Percentiles rank a stretch among this genome's conserved stretches.
These are phyloP conservation scores for Alcis repandata DNA, from an alignment of 2,888 invertebrate genomes.

Conservation along the genomic window DNA sequence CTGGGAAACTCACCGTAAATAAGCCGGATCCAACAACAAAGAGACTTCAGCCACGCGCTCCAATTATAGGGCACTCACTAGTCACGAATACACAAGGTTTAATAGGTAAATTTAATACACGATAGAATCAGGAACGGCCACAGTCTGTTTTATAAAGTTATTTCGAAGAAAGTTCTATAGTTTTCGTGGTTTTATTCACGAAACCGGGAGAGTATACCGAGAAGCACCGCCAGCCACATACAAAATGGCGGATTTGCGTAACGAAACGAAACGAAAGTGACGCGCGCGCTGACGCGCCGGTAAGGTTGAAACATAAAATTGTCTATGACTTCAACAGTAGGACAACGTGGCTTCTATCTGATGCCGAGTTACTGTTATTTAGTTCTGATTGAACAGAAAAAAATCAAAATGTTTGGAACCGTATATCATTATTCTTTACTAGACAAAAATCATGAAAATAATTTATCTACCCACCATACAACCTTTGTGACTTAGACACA, in stretches of 20 bases:
- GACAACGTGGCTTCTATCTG: conserved; percentile 32
- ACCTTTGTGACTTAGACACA: no score
- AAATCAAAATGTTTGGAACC: no score
- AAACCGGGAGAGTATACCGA: conserved; percentile 79
- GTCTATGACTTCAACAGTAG: conserved; percentile 52
- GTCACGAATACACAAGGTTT: conserved; percentile 82
- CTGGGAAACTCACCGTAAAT: conserved; percentile 79
- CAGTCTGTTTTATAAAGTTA: conserved; percentile 69
- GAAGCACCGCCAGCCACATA: conserved; percentile 86
- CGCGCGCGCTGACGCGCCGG: conserved; percentile 84
- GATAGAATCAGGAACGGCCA: conserved; percentile 70
- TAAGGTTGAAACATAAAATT: conserved; percentile 52
- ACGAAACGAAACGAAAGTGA: conserved; percentile 85
- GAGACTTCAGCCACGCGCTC: conserved; percentile 86
- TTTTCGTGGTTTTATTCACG: conserved; percentile 80
- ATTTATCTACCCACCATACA: no score
- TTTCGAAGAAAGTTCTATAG: conserved; percentile 75
- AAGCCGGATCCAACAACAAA: conserved; percentile 85
- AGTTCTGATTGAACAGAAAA: no score
- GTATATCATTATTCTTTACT: no score
- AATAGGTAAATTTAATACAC: conserved; percentile 70
- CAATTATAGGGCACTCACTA: conserved; percentile 84
- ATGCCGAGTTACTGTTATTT: no score
- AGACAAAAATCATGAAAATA: no score
- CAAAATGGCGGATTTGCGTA: conserved; percentile 87